A percentile compares a stretch with the other conserved stretches of the same genome.
phyloP scores from a whole-genome alignment of 1,140 invertebrate genomes.

The Drosophila leontia region DNA sequence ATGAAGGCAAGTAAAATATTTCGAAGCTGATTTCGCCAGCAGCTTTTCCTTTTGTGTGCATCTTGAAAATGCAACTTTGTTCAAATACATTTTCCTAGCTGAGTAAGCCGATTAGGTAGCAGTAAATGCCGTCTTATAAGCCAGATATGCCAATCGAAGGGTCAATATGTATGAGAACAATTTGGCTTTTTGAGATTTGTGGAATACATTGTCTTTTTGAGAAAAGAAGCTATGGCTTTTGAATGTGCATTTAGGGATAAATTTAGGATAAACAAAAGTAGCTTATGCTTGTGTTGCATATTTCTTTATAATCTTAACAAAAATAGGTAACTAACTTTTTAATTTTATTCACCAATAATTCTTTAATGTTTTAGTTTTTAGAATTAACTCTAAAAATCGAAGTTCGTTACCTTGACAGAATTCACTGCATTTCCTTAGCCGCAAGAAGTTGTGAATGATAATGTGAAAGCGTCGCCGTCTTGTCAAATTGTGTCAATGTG shows the following conservation, averaged over 20 bases:
- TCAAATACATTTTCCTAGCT: conserved; percentile 5
- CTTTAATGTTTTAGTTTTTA: background rate
- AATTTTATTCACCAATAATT: too few species aligned
- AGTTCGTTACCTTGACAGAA: background rate
- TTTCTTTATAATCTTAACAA: background rate
- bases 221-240: background rate
- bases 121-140: background rate
- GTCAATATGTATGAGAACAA: background rate
- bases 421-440: background rate
- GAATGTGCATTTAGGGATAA: too few species aligned
- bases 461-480: background rate
- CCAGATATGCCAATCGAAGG: background rate
- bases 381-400: background rate
- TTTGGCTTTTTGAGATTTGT: background rate
- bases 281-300: background rate
- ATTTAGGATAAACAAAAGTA: too few species aligned
- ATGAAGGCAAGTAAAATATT: conserved; percentile 1
- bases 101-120: conserved; percentile 1
- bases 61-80: conserved; percentile 4
- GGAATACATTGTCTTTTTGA: background rate
- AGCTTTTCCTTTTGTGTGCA: conserved; percentile 1
- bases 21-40: background rate
- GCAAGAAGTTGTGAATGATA: conserved; percentile 15
- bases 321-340: background rate
- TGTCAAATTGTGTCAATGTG: conserved; percentile 9